A percentile compares a stretch with the other conserved stretches of the same genome.
These are phyloP conservation scores for Apotomis betuletana DNA, from an alignment of 2,888 invertebrate genomes.

Conservation along the genomic window DNA sequence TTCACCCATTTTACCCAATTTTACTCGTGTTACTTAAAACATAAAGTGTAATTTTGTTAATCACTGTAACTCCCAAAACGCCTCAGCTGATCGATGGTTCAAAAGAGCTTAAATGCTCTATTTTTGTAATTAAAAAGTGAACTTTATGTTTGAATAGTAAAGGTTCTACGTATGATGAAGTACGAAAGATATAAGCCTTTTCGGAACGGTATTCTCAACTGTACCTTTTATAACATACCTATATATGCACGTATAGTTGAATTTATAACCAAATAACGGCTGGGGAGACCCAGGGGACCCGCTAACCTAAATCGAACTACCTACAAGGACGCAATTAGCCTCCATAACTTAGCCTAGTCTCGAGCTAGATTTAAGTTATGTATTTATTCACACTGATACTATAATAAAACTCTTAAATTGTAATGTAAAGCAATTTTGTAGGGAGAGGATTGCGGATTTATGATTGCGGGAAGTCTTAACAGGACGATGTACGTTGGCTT, in stretches of 20 bases:
- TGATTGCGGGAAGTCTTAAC: too few species aligned
- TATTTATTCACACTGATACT: too few species aligned
- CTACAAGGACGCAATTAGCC: slow-evolving; percentile 30
- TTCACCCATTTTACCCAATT: not conserved
- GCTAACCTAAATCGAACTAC: slow-evolving; percentile 29
- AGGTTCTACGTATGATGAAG: not conserved
- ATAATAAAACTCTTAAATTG: too few species aligned
- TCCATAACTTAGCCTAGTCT: slow-evolving; percentile 1
- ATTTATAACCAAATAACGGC: slow-evolving; percentile 30
- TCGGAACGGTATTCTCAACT: not conserved
- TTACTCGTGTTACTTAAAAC: not conserved
- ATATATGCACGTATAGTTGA: not conserved
- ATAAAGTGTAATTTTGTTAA: not conserved
- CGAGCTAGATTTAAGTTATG: not conserved
- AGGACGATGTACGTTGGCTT: too few species aligned
- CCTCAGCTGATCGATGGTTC: not conserved
- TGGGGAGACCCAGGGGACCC: slow-evolving; percentile 5
- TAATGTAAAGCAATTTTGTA: too few species aligned
- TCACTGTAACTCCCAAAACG: not conserved
- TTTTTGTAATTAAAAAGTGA: not conserved
- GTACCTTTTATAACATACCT: not conserved
- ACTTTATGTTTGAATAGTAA: not conserved
- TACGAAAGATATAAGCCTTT: not conserved
- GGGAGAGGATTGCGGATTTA: too few species aligned
- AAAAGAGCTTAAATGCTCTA: not conserved